These are phyloP conservation scores for Unio pictorum DNA, from an alignment of 2,888 invertebrate species.

Conservation along the genomic window DNA sequence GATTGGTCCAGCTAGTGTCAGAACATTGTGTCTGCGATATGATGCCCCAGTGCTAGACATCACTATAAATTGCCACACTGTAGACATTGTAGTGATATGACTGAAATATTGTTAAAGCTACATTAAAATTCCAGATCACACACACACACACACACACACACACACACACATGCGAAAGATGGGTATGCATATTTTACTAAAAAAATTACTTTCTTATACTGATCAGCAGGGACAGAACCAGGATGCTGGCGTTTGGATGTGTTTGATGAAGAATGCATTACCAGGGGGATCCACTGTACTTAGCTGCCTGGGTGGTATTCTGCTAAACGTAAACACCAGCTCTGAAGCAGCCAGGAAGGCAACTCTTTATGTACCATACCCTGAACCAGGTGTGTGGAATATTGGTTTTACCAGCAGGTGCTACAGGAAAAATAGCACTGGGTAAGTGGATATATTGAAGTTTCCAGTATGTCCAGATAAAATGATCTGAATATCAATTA, in stretches of 20 bases:
- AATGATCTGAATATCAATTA: no score
- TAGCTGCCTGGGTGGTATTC: conserved; percentile 40
- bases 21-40: no score
- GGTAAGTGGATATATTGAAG: conserved; percentile 9
- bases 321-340: conserved; percentile 38
- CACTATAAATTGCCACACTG: no score
- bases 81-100: no score
- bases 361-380: conserved; percentile 81
- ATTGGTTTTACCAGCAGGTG: conserved; percentile 83
- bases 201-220: no score
- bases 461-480: not conserved
- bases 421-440: conserved; percentile 36
- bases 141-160: no score
- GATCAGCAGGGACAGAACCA: conserved; percentile 27
- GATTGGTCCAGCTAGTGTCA: no score
- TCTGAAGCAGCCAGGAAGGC: conserved; percentile 6
- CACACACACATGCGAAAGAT: no score
- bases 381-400: conserved; percentile 88
- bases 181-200: no score
- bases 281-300: conserved; percentile 33
- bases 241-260: conserved; percentile 37
- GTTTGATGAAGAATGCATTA: conserved; percentile 47
- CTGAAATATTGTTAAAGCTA: no score
- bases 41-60: no score
- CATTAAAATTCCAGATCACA: no score